Base-by-base conservation (phyloP, 2,797 vertebrate genomes). In the Poeciliopsis presidionis region DNA sequence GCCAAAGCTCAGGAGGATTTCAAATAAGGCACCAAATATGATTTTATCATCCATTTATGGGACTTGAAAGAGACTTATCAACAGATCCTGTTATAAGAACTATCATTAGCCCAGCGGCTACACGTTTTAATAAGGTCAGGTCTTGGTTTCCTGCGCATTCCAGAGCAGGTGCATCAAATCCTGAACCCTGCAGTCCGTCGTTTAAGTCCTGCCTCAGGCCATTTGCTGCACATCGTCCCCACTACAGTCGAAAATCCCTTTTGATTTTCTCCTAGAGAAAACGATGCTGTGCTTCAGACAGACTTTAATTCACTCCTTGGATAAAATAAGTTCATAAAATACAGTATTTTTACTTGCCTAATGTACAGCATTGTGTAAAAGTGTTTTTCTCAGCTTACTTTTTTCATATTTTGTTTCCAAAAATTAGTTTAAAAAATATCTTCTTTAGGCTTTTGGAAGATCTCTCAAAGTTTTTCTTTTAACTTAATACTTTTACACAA, bases 11-110 rank as follows among this genome's bases (percentile, higher is more conserved):
- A 33, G 59, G 16, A 43, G 41, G 8, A 69, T 12, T 73, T 73
- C 30, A 36, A 81, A 83, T 79, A 57, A 55, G 57, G 18, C 75
- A 85, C 22, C 45, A 45, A 59, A 65, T 69, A 22, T 6, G 28
- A 12, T 73, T 77, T 87, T 43, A 73, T 61, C 18, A n/a, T 43
- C 12, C 43, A 30, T 73, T 63, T 53, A 69, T 33, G 53, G 75
- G 70, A 57, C 22, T 76, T 72, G 1, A 82, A 80, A 43, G 13
- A 14, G 43, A n/a, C 13, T 65, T 9, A 30, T 51, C 18, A 33
- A 28, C n/a, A 80, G 25, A 30, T 43, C 13, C 41, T 46, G 22
- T 46, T 36, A 46, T 71, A 61, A 55, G 12, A 71, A 51, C 30
- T 33, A 1, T 46, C 12, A 72, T 49, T 57, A 70, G 77, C 61